Conservation (phyloP, 2,113 vertebrate genomes). For the Hippocampus mohnikei region DNA sequence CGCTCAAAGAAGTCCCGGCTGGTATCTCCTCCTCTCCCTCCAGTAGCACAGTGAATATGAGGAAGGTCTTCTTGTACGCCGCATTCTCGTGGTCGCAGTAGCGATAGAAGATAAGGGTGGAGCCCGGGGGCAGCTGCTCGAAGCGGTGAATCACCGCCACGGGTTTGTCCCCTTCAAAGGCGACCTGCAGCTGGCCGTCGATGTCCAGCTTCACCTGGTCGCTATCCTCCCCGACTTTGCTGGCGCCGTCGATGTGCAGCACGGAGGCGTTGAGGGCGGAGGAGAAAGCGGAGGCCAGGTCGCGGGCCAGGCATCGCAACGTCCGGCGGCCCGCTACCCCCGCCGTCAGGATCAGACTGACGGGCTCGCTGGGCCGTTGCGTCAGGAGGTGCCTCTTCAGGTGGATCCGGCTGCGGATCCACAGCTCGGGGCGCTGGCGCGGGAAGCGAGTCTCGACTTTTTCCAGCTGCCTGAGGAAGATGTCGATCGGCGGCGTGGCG, state of each 20-base stretch:
- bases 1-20: slow-evolving; percentile 49
- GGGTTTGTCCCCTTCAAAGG: slow-evolving; percentile 72
- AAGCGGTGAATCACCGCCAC: slow-evolving; percentile 85
- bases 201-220: slow-evolving; percentile 81
- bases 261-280: slow-evolving; percentile 62
- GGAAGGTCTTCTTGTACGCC: slow-evolving; percentile 81
- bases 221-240: slow-evolving; percentile 69
- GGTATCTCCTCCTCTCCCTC: slow-evolving; percentile 71
- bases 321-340: slow-evolving; percentile 73
- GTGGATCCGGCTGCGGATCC: slow-evolving; percentile 79
- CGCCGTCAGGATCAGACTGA: slow-evolving; percentile 82
- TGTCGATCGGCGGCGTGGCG: slow-evolving; percentile 10
- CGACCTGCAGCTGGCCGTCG: slow-evolving; percentile 75
- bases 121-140: slow-evolving; percentile 83
- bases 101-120: slow-evolving; percentile 94
- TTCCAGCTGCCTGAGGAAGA: slow-evolving; percentile 63
- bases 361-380: slow-evolving; percentile 74
- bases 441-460: slow-evolving; percentile 73
- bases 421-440: slow-evolving; percentile 78
- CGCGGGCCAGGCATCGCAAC: slow-evolving; percentile 78
- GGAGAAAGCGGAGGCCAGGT: slow-evolving; percentile 76
- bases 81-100: slow-evolving; percentile 95
- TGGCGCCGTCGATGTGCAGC: slow-evolving; percentile 71
- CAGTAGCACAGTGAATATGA: slow-evolving; percentile 87
- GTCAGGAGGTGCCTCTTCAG: slow-evolving; percentile 81